Evolutionary conservation across 2,888 invertebrate species (phyloP).

Genomic region (Athalia circularis): DNA sequence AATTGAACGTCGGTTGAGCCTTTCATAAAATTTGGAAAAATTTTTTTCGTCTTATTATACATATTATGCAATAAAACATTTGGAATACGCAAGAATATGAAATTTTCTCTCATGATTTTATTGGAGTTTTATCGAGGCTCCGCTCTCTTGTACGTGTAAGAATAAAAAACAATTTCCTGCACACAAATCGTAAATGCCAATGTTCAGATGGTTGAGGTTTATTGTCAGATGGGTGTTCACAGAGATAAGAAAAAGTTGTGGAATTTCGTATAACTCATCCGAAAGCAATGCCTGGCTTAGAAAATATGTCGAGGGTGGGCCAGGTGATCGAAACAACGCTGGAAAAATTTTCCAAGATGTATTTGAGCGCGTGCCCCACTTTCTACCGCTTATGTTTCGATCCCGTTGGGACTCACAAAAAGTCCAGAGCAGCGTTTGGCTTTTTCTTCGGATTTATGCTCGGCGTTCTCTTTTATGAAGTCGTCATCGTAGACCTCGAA

Average conservation of each 20-base stretch:
- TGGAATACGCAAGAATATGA: too few species aligned
- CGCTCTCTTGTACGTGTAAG: too few species aligned
- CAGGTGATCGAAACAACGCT: constrained; percentile 57
- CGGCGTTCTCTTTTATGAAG: constrained; percentile 74
- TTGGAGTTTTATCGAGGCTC: too few species aligned
- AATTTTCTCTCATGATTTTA: too few species aligned
- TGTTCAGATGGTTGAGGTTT: not conserved
- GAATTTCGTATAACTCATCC: not conserved
- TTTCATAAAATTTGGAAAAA: too few species aligned
- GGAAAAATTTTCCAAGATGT: constrained; percentile 59
- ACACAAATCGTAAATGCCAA: too few species aligned
- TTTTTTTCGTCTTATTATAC: too few species aligned
- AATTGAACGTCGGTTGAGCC: too few species aligned
- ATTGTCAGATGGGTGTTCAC: not conserved
- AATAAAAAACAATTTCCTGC: too few species aligned
- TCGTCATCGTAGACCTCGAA: constrained; percentile 75
- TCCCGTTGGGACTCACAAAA: constrained; percentile 65
- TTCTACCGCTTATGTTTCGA: constrained; percentile 67
- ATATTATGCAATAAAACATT: too few species aligned
- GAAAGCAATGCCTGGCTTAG: constrained; percentile 58
- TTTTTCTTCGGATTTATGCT: constrained; percentile 74
- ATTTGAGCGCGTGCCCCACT: constrained; percentile 61
- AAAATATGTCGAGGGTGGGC: constrained; percentile 54
- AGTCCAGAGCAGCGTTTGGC: constrained; percentile 63
- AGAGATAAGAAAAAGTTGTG: not conserved